Evolutionary conservation across 2,888 invertebrate species (phyloP).

Genomic region (Lycia hirtaria): DNA sequence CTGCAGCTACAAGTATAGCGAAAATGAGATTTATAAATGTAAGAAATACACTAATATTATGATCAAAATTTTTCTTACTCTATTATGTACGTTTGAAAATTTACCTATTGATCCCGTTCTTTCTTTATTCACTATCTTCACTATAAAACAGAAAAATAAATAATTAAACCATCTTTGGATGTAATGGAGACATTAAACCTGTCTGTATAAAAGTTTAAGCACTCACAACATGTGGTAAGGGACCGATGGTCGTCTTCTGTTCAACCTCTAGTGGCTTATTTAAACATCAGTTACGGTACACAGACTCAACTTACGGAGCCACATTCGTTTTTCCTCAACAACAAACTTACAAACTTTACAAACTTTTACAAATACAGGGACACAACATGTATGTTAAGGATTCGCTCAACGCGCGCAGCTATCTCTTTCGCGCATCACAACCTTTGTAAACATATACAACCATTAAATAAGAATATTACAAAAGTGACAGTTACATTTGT

Average conservation of each 20-base stretch:
- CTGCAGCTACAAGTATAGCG: too few relatives aligned
- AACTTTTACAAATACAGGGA: too few relatives aligned
- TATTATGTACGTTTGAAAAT: background rate
- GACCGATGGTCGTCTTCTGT: constrained; percentile 15
- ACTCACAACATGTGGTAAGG: constrained; percentile 5
- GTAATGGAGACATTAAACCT: background rate
- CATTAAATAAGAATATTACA: too few relatives aligned
- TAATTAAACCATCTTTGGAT: constrained; percentile 3
- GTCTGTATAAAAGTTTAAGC: constrained; percentile 9
- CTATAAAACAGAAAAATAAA: background rate
- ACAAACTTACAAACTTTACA: too few relatives aligned
- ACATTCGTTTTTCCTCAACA: background rate
- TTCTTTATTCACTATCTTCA: background rate
- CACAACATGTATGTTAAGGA: too few relatives aligned
- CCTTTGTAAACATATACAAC: too few relatives aligned
- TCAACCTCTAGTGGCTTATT: constrained; percentile 20
- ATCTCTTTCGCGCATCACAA: too few relatives aligned
- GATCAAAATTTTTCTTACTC: background rate
- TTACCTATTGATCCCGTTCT: background rate
- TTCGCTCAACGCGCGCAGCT: too few relatives aligned
- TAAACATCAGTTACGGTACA: constrained; percentile 3
- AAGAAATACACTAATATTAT: too few relatives aligned
- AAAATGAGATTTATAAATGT: too few relatives aligned
- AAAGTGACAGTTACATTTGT: too few relatives aligned
- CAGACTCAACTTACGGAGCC: background rate